Base-by-base conservation (phyloP, 2,113 vertebrate genomes). In the Zosterops hypoxanthus region DNA sequence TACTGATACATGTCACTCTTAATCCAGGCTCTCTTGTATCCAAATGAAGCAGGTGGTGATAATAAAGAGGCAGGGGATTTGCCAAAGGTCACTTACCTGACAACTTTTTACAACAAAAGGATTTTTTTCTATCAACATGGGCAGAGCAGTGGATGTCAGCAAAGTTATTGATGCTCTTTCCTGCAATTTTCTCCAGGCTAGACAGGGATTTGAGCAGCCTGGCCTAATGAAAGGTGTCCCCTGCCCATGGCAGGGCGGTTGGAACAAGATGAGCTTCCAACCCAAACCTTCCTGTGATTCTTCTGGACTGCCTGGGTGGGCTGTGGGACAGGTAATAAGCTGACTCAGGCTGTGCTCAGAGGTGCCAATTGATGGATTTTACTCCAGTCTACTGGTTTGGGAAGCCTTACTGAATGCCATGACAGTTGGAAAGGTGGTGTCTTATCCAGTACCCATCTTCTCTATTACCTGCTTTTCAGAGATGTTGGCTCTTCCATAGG, bases 161-260 rank as follows among this genome's bases (percentile, higher is more conserved):
- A 46, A 31, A 34, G 14, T 3, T 0, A 34, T 33, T 17, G 12
- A 5, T 0, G 0, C 5, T 13, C 4, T 36, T 82, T 59, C 49
- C 44, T 23, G 7, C 29, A 50, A 12, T 59, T 25, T 59, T 16
- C 20, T 49, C 25, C 56, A 63, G 56, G 25, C 21, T 61, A 49
- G 22, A 55, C 8, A 33, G 55, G 29, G 79, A 46, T 61, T 47
- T 69, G n/a, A 56, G 29, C 0, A 0, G 6, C 41, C 63, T 82
- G 47, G 14, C 24, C 29, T 55, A 9, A 17, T 41, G 47, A 63
- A 69, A 55, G 9, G 28, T 46, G 28, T 52, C 10, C 23, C 9
- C 8, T 73, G 60, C 52, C 44, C 36, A 4, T 52, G 36, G 39
- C 36, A 66, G 36, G 5, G 31, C 4, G 3, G 0, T 28, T 75